Percentiles rank a stretch among this genome's conserved stretches.
phyloP scores from a whole-genome alignment of 1,140 invertebrate species.

The Tetranychus cinnabarinus region DNA sequence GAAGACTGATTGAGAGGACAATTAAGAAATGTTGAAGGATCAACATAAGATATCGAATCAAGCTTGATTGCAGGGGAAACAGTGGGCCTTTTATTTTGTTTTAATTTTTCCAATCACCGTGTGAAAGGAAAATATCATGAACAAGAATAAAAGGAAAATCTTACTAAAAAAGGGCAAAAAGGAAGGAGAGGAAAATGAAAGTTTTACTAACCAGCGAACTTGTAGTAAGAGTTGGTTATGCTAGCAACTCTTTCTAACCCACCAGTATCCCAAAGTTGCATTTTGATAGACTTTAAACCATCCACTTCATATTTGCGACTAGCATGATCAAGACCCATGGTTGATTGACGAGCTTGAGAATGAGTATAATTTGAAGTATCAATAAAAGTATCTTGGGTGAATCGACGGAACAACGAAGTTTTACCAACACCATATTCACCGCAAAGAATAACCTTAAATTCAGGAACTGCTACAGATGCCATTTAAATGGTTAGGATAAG shows the following conservation, averaged over 20 bases:
- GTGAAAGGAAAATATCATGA: too few relatives aligned
- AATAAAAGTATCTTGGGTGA: conserved; percentile 63
- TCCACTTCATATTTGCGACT: conserved; percentile 5
- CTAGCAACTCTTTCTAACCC: conserved; percentile 79
- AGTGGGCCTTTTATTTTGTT: too few relatives aligned
- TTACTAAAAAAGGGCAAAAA: too few relatives aligned
- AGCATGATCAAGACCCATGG: conserved; percentile 69
- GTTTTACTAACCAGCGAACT: conserved; percentile 35
- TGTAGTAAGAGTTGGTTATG: conserved; percentile 79
- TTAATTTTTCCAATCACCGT: too few relatives aligned
- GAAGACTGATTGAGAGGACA: too few relatives aligned
- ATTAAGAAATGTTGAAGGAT: too few relatives aligned
- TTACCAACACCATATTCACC: conserved; percentile 89
- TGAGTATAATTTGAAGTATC: conserved; percentile 29
- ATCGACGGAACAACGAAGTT: conserved; percentile 69
- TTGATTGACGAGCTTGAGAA: conserved; percentile 38
- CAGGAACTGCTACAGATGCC: conserved; percentile 26
- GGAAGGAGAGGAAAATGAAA: too few relatives aligned
- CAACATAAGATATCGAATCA: too few relatives aligned
- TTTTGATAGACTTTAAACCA: conserved; percentile 1
- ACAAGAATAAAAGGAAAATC: too few relatives aligned
- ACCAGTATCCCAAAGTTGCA: conserved; percentile 78
- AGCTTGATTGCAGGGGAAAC: too few relatives aligned
- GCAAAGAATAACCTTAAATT: conserved; percentile 78
- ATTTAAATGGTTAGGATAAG: neutral